Conservation (phyloP, 2,113 vertebrate species). For the Blennius ocellaris region DNA sequence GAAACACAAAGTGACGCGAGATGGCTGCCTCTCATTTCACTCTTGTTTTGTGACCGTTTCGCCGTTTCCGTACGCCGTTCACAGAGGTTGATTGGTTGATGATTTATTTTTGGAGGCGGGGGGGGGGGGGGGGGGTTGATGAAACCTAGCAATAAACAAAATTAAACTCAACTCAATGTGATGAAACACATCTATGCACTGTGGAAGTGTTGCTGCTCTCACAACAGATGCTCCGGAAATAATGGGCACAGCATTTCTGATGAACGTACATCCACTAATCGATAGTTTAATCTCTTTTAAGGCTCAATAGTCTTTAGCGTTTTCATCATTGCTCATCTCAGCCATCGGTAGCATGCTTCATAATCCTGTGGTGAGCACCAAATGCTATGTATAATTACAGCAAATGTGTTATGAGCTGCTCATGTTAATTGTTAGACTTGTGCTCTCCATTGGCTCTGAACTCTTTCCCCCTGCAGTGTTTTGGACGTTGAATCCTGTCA, state of each 20-base stretch:
- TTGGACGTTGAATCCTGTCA: slow-evolving; percentile 12
- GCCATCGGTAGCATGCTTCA: slow-evolving; percentile 8
- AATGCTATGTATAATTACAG: slow-evolving; percentile 31
- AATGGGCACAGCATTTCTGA: no score
- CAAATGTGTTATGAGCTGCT: slow-evolving; percentile 25
- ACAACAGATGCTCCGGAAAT: no score
- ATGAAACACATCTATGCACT: no score
- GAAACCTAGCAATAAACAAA: no score
- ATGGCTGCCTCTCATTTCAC: not conserved
- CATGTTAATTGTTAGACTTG: slow-evolving; percentile 19
- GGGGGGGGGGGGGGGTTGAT: no score
- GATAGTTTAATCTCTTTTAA: slow-evolving; percentile 4
- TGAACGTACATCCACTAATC: not conserved
- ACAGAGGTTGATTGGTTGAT: no score
- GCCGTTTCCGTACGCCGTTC: no score
- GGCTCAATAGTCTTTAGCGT: slow-evolving; percentile 1
- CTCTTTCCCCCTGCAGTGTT: slow-evolving; percentile 7
- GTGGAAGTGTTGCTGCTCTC: no score
- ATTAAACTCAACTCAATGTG: no score
- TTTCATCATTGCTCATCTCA: slow-evolving; percentile 7
- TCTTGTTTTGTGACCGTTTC: not conserved
- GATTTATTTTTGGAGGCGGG: no score
- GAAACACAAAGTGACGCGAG: not conserved
- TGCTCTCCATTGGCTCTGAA: slow-evolving; percentile 7
- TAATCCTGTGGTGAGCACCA: slow-evolving; percentile 8